Conservation (phyloP, 37 sponge, comb jelly and placozoan genomes). For the Hormiphora californensis region DNA sequence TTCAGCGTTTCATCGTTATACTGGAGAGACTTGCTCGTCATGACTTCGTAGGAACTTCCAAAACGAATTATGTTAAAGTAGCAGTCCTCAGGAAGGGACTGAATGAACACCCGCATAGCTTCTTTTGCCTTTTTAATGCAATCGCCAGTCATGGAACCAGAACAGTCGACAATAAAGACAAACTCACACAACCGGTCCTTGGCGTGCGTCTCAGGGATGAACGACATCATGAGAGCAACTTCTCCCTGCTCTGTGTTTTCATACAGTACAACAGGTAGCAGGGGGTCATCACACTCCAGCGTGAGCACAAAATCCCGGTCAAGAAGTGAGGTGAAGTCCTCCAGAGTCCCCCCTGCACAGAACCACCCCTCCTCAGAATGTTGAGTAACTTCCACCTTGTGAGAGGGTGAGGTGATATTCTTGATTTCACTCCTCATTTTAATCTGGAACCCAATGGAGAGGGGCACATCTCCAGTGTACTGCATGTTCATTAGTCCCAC, state of each 20-base stretch:
- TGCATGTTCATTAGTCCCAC: background rate
- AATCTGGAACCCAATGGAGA: background rate
- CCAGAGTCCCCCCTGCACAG: background rate
- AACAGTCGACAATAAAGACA: conserved; percentile 77
- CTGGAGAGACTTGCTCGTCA: conserved; percentile 49
- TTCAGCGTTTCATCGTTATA: conserved; percentile 60
- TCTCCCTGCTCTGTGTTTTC: background rate
- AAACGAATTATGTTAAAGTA: conserved; percentile 78
- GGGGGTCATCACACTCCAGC: background rate
- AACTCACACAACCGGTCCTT: conserved; percentile 60
- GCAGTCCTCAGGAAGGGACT: conserved; percentile 64
- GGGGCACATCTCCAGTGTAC: background rate
- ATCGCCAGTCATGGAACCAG: conserved; percentile 73
- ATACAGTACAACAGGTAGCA: background rate
- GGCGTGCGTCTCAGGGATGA: background rate
- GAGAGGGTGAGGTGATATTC: conserved; percentile 57
- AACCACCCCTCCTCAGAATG: background rate
- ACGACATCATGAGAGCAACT: background rate
- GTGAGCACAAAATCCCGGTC: conserved; percentile 35
- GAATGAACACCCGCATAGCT: conserved; percentile 63
- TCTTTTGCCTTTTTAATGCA: conserved; percentile 60
- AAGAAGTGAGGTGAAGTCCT: background rate
- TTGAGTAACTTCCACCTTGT: conserved; percentile 39
- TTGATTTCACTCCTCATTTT: background rate
- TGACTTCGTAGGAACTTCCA: conserved; percentile 63